Evolutionary conservation across 2,113 vertebrate genomes (phyloP), one percentile per base, ranked within the genome.

Genomic region (Heterotilapia buettikoferi): DNA sequence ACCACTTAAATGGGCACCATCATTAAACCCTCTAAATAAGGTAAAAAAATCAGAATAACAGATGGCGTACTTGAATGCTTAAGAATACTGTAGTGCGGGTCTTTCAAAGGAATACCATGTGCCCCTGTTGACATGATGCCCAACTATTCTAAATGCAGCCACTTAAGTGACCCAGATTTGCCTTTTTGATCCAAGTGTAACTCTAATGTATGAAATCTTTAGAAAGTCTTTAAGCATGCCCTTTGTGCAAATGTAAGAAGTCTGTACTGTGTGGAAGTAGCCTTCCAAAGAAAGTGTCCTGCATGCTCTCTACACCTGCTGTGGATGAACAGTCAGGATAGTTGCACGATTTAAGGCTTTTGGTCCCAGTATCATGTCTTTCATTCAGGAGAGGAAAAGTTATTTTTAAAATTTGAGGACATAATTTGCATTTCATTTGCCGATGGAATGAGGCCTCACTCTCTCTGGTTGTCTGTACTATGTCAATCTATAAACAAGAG

Each of bases 391-490:
- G 24, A 78, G 16, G 68, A 29, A 76, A 53, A 29, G 63, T 38
- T 14, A 66, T 66, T 66, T 66, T 66, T 66, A 13, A 66, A 66
- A 66, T 66, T 26, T 26, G 21, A 45, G n/a, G 13, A 45, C 13
- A 1, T 24, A 9, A 24, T 73, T 73, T 73, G 38, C 13, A 26
- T 73, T 73, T 45, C 1, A 45, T 45, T 73, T 19, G 26, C 24
- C 3, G 0, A 78, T 31, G 6, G 13, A 19, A 50, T 50, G 40
- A 47, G 10, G 6, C 0, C 1, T 3, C 26, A 31, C 3, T 11
- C 2, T 12, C 31, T 12, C 71, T 31, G 71, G 24, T 47, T 76
- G 16, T 76, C 71, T 47, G 43, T 76, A 29, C 14, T 19, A 6
- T 40, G 19, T 71, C 36, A 24, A 40, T 76, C 71, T 47, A 1